Percentiles rank a stretch among this genome's conserved stretches.
phyloP scores from a whole-genome alignment of 2,797 vertebrate species.

The Miichthys miiuy region DNA sequence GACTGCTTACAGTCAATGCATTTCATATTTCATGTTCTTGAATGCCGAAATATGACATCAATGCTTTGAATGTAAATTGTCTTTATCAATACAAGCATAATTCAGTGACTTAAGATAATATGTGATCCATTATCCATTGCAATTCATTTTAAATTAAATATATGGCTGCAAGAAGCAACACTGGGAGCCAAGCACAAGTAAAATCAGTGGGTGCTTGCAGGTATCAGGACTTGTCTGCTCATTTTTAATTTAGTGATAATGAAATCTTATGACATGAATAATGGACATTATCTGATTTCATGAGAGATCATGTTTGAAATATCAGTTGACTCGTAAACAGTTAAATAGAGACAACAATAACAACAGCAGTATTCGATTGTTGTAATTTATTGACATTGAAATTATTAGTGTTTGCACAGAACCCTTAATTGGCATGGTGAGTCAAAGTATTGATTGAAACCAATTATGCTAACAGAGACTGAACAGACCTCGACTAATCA shows the following conservation, averaged over 20 bases:
- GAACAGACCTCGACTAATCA: not conserved
- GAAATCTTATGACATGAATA: not conserved
- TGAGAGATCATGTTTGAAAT: not conserved
- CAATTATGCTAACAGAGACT: not conserved
- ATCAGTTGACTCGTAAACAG: not conserved
- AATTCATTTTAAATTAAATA: not conserved
- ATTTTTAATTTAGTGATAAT: not conserved
- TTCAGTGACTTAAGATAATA: not conserved
- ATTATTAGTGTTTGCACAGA: not conserved
- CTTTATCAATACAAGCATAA: not conserved
- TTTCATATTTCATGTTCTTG: not conserved
- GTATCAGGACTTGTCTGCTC: not conserved
- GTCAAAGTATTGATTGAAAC: constrained; percentile 2
- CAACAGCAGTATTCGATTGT: not conserved
- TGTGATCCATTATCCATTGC: not conserved
- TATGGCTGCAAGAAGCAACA: not conserved
- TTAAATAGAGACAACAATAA: not conserved
- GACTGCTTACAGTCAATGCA: constrained; percentile 13
- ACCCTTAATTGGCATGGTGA: constrained; percentile 2
- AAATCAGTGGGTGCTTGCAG: not conserved
- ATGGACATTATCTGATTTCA: not conserved
- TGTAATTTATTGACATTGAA: not conserved
- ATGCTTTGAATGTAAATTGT: not conserved
- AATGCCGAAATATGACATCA: not conserved
- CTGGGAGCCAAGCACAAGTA: too few species aligned